These are phyloP conservation scores for Menidia beryllina DNA, from an alignment of 2,113 vertebrate genomes.

Conservation along the genomic window DNA sequence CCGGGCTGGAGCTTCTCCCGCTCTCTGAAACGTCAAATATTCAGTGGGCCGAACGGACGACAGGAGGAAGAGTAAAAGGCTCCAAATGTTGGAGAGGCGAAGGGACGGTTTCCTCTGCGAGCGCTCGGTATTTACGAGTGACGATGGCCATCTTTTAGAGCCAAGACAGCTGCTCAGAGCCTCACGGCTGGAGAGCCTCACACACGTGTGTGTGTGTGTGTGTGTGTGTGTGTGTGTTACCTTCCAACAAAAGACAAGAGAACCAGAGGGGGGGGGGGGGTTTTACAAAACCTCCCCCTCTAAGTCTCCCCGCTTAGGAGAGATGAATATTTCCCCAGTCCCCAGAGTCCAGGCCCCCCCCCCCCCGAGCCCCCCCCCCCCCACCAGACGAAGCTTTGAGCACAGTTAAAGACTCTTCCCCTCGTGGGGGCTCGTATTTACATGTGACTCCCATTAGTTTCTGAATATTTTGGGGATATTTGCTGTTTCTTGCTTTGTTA, in stretches of 20 bases:
- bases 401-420: slow-evolving; percentile 15
- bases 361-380: slow-evolving; percentile 18
- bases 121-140: slow-evolving; percentile 42
- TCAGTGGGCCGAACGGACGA: not conserved
- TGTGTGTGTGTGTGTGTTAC: slow-evolving; percentile 38
- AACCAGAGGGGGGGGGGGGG: slow-evolving; percentile 46
- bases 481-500: not conserved
- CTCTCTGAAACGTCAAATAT: not conserved
- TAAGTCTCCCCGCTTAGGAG: slow-evolving; percentile 66
- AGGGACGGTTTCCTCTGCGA: slow-evolving; percentile 2
- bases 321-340: slow-evolving; percentile 76
- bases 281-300: slow-evolving; percentile 73
- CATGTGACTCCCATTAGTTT: slow-evolving; percentile 11
- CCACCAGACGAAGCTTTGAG: slow-evolving; percentile 6
- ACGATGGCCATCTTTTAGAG: slow-evolving; percentile 65
- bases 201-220: slow-evolving; percentile 39
- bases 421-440: slow-evolving; percentile 7
- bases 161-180: slow-evolving; percentile 72
- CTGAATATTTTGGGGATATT: not conserved
- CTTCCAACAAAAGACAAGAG: slow-evolving; percentile 73
- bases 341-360: slow-evolving; percentile 44
- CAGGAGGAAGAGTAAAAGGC: not conserved
- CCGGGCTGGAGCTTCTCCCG: not conserved
- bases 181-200: slow-evolving; percentile 62
- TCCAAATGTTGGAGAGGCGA: not conserved